A percentile compares a stretch with the other conserved stretches of the same genome.
These are phyloP conservation scores for Natator depressus DNA, from an alignment of 2,113 vertebrate genomes.

Conservation along the genomic window DNA sequence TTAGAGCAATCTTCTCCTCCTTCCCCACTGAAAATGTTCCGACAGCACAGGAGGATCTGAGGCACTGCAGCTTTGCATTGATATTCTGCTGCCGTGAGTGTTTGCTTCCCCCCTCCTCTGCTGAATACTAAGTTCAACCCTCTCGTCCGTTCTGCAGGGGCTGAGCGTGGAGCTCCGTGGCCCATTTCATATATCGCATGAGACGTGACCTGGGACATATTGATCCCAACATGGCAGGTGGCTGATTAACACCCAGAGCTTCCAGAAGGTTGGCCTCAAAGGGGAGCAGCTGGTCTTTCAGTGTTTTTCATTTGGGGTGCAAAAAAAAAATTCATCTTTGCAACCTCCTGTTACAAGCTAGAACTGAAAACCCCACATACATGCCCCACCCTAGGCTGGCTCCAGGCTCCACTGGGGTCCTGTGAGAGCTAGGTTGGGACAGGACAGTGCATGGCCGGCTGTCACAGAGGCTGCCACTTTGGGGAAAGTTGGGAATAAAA, in stretches of 20 bases:
- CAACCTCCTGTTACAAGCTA: background rate
- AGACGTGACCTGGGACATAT: background rate
- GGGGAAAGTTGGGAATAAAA: background rate
- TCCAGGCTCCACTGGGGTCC: background rate
- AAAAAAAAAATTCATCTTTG: background rate
- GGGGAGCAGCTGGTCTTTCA: background rate
- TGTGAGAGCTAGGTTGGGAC: background rate
- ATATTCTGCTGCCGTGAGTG: background rate
- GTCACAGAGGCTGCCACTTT: background rate
- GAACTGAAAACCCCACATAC: background rate
- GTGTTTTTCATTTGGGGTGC: background rate
- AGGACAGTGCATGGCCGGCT: background rate
- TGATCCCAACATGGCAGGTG: background rate
- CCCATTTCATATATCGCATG: background rate
- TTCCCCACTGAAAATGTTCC: background rate
- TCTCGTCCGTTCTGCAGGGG: background rate
- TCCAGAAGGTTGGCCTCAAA: background rate
- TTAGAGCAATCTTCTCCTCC: accelerated
- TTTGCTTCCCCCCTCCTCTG: background rate
- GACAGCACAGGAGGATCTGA: accelerated
- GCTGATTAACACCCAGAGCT: background rate
- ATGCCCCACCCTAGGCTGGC: background rate
- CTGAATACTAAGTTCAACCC: background rate
- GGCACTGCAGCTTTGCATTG: background rate
- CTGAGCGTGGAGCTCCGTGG: background rate